Conservation (phyloP, 1,140 invertebrate genomes). For the Mylabris phalerata region DNA sequence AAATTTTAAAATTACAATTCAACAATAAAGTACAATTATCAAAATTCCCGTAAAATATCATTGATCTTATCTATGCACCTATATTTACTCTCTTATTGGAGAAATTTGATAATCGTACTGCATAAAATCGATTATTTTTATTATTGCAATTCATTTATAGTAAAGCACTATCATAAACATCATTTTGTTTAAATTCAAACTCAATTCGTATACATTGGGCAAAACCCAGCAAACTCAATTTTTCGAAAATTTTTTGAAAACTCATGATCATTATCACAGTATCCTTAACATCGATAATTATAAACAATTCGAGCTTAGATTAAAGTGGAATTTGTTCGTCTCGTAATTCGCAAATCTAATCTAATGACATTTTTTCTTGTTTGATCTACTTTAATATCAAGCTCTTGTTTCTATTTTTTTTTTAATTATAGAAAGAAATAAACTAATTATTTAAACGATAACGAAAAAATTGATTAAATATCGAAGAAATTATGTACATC, state of each 20-base stretch:
- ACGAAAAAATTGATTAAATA: slow-evolving; percentile 8
- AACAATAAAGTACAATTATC: no score
- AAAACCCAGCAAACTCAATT: background rate
- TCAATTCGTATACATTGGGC: slow-evolving; percentile 17
- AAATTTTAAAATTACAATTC: no score
- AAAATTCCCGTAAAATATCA: background rate
- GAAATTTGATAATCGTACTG: slow-evolving; percentile 7
- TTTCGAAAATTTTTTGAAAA: slow-evolving; percentile 2
- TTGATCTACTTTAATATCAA: slow-evolving; percentile 4
- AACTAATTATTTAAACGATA: slow-evolving; percentile 17
- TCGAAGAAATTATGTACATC: slow-evolving; percentile 10
- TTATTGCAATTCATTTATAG: slow-evolving; percentile 9
- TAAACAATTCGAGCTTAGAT: slow-evolving; percentile 15
- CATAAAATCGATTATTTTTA: slow-evolving; percentile 2
- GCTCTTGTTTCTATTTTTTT: background rate
- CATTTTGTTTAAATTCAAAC: slow-evolving; percentile 15
- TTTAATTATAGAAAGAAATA: slow-evolving; percentile 18
- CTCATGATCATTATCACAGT: slow-evolving; percentile 29
- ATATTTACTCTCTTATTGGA: slow-evolving; percentile 14
- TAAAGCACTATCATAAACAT: slow-evolving; percentile 12
- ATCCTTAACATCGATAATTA: slow-evolving; percentile 11
- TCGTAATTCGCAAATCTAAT: slow-evolving; percentile 26
- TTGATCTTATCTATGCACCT: slow-evolving; percentile 10
- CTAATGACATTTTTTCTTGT: background rate
- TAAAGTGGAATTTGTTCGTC: slow-evolving; percentile 18